Base-by-base conservation (phyloP, 2,797 vertebrate species). In the Gymnodraco acuticeps region DNA sequence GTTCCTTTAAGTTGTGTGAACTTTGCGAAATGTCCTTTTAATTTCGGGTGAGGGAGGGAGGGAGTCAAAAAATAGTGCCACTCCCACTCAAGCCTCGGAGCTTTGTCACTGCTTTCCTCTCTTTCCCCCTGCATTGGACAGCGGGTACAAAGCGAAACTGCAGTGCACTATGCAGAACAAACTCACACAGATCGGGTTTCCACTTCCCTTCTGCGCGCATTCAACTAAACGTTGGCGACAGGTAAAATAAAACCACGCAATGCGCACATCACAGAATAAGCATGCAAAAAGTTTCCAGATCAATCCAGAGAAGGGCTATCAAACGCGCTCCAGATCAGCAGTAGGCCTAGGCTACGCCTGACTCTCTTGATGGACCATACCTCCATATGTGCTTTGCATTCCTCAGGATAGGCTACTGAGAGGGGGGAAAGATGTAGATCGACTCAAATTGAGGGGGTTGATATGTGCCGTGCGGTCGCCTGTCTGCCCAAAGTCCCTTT, bases 401-500 rank as follows among this genome's bases (percentile, higher is more conserved):
- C 89, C 86, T 55, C 76, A 74, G 80, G 72, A 84, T 53, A 38
- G 58, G 58, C 52, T 58, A 73, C 58, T 47, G 54, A 69, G 52
- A 59, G 20, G 10, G 43, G 17, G 3, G 3, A 41, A 70, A 74
- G 78, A 85, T 70, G 82, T 50, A 82, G 68, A 87, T 77, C 54
- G 81, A 78, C 65, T 87, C 79, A 87, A 88, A 91, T 84, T 85
- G 75, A 68, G 86, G 89, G 90, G 92, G 83, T 89, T 90, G 91
- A 86, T 89, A 67, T 77, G 88, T 87, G 88, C 88, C 77, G 86
- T 90, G 93, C 88, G 89, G 92, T 89, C 90, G 90, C 88, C 88
- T 84, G 92, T 92, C 89, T 94, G 90, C 91, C 92, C 91, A 90
- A 84, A 94, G 92, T 92, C 84, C 27, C 95, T 96, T 96, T 96